Percentiles rank a stretch among this genome's conserved stretches.
These are phyloP conservation scores for Dolichoris vasculosae DNA, from an alignment of 1,140 invertebrate species.

Conservation along the genomic window DNA sequence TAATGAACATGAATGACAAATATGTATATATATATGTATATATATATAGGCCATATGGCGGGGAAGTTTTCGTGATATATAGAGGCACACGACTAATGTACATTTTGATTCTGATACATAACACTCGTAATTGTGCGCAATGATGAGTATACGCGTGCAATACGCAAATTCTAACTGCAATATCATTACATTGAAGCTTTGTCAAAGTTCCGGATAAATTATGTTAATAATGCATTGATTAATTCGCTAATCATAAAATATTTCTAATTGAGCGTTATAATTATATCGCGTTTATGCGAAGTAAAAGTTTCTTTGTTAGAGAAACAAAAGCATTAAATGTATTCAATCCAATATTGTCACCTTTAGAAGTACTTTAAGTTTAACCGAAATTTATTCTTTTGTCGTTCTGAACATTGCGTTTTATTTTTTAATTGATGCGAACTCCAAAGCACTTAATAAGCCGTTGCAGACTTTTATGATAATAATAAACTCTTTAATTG, in stretches of 20 bases:
- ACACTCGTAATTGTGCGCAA: not conserved
- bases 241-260: not conserved
- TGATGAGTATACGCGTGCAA: constrained; percentile 10
- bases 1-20: constrained; percentile 41
- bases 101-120: constrained; percentile 6
- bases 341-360: not conserved
- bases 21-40: constrained; percentile 25
- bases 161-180: not conserved
- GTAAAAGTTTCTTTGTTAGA: not conserved
- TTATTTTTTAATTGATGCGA: constrained; percentile 8
- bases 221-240: not conserved
- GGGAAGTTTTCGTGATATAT: constrained; percentile 8
- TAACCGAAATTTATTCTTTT: not conserved
- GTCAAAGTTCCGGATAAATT: not conserved
- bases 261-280: not conserved
- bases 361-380: not conserved
- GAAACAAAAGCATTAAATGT: not conserved
- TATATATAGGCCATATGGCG: constrained; percentile 1
- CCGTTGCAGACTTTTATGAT: not conserved
- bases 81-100: not conserved
- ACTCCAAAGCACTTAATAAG: not conserved
- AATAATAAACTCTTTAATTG: not conserved
- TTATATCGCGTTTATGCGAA: not conserved
- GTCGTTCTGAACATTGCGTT: not conserved
- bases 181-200: not conserved